Base-by-base conservation (phyloP, 2,888 invertebrate species). In the Megaustenia siamemsis region DNA sequence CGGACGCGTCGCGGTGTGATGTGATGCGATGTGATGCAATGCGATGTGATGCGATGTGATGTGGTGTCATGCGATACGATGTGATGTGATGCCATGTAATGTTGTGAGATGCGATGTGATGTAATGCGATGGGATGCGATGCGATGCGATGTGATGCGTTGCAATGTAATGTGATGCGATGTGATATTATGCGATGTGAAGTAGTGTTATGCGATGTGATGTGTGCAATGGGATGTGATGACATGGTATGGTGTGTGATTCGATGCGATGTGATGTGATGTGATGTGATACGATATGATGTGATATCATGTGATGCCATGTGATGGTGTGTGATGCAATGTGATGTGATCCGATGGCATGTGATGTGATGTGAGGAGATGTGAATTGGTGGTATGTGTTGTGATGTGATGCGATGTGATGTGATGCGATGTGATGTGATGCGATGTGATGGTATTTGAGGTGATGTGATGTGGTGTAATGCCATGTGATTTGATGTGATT, bases 121-220 rank as follows among this genome's bases (percentile, higher is more conserved):
- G 68, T 28, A 8, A 49, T 28, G 68, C 35, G 68, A 35, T 68
- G 68, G 18, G 68, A 32, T 68, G 68, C 21, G 35, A 35, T 68
- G 68, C 21, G 68, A 35, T 68, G 68, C 35, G 68, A 32, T 68
- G 68, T 35, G 68, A 32, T 68, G 68, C 35, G 68, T 6, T 68
- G 68, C 35, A 35, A 32, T 68, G 68, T 68, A 35, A 32, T 68
- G 68, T 68, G 68, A 35, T 68, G 68, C 35, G 35, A 35, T 68
- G 68, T 68, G 68, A 35, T 68, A 35, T 68, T 28, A 32, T 68
- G 68, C 35, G 68, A 32, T 68, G 68, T 68, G 68, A 35, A 32
- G 68, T 32, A 35, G 68, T 68, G 68, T 68, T 28, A 32, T 68
- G 68, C 35, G 68, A 35, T 68, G 35, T 68, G 68, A 40, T 75